These are phyloP conservation scores for Gymnothorax reevesii DNA, from an alignment of 2,797 vertebrate genomes.

Conservation along the genomic window DNA sequence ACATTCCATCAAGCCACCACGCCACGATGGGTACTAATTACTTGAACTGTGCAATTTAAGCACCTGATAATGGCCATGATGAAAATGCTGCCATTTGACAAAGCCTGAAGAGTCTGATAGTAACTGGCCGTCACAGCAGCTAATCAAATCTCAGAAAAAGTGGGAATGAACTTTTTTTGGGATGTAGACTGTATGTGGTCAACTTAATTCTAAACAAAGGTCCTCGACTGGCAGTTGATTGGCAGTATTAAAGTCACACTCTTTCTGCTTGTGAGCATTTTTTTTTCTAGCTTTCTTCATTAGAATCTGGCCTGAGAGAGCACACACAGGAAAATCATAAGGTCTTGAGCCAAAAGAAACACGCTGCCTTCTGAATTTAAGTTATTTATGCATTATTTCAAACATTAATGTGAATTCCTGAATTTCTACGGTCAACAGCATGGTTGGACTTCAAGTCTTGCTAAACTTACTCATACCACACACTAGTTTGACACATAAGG, in stretches of 20 bases:
- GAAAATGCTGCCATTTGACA: constrained; percentile 65
- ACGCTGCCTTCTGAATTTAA: background rate
- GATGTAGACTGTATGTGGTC: background rate
- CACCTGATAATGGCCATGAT: constrained; percentile 64
- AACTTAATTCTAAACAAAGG: background rate
- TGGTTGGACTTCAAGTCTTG: too few species aligned
- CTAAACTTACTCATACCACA: too few species aligned
- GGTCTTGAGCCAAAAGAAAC: background rate
- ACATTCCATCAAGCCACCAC: constrained; percentile 69
- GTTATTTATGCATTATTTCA: background rate
- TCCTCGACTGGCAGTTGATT: background rate
- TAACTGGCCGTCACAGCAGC: background rate
- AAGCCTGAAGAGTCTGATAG: background rate
- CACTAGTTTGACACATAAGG: too few species aligned
- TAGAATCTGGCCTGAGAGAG: background rate
- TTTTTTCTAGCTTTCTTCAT: background rate
- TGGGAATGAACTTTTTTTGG: background rate
- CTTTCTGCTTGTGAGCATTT: background rate
- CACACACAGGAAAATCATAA: background rate
- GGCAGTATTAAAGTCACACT: background rate
- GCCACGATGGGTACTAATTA: constrained; percentile 68
- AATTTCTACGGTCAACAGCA: too few species aligned
- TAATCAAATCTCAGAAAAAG: background rate
- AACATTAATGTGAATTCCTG: background rate
- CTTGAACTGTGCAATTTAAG: constrained; percentile 71